Evolutionary conservation across 2,888 invertebrate species (phyloP), one percentile per base, ranked within the genome.

Genomic region (Ormyrus rosae): DNA sequence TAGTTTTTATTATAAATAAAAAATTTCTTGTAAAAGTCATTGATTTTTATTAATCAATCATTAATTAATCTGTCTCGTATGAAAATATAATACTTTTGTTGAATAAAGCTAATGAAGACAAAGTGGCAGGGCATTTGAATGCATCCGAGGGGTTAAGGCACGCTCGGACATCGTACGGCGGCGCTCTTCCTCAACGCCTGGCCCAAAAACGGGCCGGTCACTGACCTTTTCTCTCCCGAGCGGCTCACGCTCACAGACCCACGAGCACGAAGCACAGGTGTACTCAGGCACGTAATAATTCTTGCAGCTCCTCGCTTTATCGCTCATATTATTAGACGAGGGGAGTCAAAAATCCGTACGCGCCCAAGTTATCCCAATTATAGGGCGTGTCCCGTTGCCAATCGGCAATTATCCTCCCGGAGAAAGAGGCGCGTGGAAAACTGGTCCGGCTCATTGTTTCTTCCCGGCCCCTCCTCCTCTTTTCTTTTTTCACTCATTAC

Each of bases 131-230:
- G 34, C 80, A 72, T 55, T 53, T 55, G 55, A 78, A 63, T 60
- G 78, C 65, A 64, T 77, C 51, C 70, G 56, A 45, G 48, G 69
- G 76, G 63, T 55, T 56, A 64, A 53, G 69, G 51, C 51, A 48
- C 61, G 19, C 69, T 50, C 46, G 68, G 55, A 46, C 58, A 10
- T 19, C 79, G 10, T 6, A 9, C 34, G 34, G 53, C 64, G 13
- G 13, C 4, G 61, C n/a, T 60, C 48, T 55, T n/a, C 34, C 13
- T 7, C 56, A 13, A 60, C 8, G 50, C 8, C 48, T 71, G 80
- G 73, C 77, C 81, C 81, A 78, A 81, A 81, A 77, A 58, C 58
- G 19, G 19, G 7, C 13, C 73, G 77, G 81, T 81, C 73, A 70
- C 34, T 60, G 81, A 81, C 77, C 77, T 72, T 10, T 19, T 55